Evolutionary conservation across 2,888 invertebrate species (phyloP).

Genomic region (Linnaemya tessellans): DNA sequence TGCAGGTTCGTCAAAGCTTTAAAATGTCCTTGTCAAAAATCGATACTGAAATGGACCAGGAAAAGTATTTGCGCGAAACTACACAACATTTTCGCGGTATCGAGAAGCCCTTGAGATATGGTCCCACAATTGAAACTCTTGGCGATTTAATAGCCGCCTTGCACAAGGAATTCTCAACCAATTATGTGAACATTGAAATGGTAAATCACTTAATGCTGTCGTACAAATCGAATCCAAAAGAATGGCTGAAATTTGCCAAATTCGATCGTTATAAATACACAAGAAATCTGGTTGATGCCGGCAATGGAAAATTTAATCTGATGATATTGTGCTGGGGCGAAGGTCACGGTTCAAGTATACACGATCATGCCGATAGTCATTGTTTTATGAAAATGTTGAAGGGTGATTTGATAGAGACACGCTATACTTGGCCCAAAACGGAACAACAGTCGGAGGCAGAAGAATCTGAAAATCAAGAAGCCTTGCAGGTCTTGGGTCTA

Average conservation of each 20-base stretch:
- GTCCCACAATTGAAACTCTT: slow-evolving; percentile 83
- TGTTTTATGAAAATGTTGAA: slow-evolving; percentile 98
- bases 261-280: slow-evolving; percentile 97
- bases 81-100: slow-evolving; percentile 82
- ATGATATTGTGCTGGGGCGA: slow-evolving; percentile 99
- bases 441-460: slow-evolving; percentile 34
- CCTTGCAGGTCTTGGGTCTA: slow-evolving; percentile 83
- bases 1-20: slow-evolving; percentile 79
- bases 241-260: slow-evolving; percentile 97
- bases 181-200: slow-evolving; percentile 94
- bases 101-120: slow-evolving; percentile 82
- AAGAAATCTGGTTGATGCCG: slow-evolving; percentile 96
- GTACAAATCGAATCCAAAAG: slow-evolving; percentile 94
- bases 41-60: slow-evolving; percentile 79
- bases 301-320: slow-evolving; percentile 98
- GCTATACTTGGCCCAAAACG: slow-evolving; percentile 80
- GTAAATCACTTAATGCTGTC: slow-evolving; percentile 90
- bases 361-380: slow-evolving; percentile 97
- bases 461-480: slow-evolving; percentile 43
- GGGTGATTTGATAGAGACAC: slow-evolving; percentile 91
- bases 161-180: slow-evolving; percentile 89
- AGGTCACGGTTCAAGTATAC: slow-evolving; percentile 96
- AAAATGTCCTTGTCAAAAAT: slow-evolving; percentile 81
- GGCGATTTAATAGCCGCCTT: slow-evolving; percentile 88
- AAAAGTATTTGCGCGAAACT: slow-evolving; percentile 81